Base-by-base conservation (phyloP, 2,888 invertebrate genomes). In the Cheilosia urbana region DNA sequence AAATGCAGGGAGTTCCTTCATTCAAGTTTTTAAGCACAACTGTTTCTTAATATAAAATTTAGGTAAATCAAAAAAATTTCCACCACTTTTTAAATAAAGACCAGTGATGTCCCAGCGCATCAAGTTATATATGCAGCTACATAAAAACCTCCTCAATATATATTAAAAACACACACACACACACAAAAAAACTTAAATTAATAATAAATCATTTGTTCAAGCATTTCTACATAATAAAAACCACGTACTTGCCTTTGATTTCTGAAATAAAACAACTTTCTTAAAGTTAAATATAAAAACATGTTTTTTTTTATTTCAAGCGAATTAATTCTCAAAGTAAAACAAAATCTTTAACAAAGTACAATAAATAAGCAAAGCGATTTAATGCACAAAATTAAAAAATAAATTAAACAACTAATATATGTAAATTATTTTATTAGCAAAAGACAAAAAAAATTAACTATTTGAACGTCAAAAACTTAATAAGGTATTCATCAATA, bases 401-500 rank as follows among this genome's bases (percentile, higher is more conserved):
- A 58, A 19, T 15, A 37, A 60, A 30, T 30, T 62, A 45, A 63
- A 63, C 47, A 63, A 63, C 34, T 13, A 24, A 47, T 47, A 4
- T 45, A 9, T 42, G 7, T 42, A 57, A 30, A 55, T 45, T 40
- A 55, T 45, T 68, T 68, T 55, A 55, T 68, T 68, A 65, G 37
- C 24, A 65, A 78, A 68, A 73, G 60, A 66, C 63, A 21, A 66
- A 62, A 76, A 77, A 87, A 76, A 75, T 60, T 63, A 83, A 87
- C 73, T 77, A 77, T 62, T 49, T 60, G 47, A 60, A 37, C 42
- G 45, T 58, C 40, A 60, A 42, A 62, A 71, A 66, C 42, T 47
- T 55, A 45, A 62, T 69, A 58, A 76, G 88, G 88, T 88, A 6
- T 62, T 87, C 69, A 78, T 77, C 88, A 87, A 79, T 71, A 84